phyloP scores from a whole-genome alignment of 2,888 invertebrate genomes.

The Neelides folsomi region DNA sequence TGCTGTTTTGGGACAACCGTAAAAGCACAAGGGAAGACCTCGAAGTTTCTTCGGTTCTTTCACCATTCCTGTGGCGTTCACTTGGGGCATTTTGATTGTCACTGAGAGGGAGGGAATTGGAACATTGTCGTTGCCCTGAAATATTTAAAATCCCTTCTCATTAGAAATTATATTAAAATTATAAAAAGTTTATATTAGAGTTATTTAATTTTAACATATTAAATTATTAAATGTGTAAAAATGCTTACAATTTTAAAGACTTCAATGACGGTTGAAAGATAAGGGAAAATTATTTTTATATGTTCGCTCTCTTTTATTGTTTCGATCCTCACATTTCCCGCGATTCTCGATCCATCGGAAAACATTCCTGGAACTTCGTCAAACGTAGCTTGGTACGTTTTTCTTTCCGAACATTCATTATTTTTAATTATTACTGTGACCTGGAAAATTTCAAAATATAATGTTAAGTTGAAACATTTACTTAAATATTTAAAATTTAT shows the following conservation, averaged over 20 bases:
- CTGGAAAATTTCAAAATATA: constrained; percentile 9
- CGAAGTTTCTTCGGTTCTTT: constrained; percentile 22
- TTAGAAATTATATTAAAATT: background rate
- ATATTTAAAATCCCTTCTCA: background rate
- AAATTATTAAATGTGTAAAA: too few species aligned
- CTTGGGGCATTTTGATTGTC: constrained; percentile 28
- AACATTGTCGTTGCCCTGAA: constrained; percentile 25
- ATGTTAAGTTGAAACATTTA: background rate
- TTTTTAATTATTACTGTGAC: constrained; percentile 32
- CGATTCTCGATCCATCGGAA: constrained; percentile 27
- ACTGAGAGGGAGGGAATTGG: constrained; percentile 31
- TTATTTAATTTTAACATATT: too few species aligned
- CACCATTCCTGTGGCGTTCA: constrained; percentile 17
- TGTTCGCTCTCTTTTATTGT: constrained; percentile 30
- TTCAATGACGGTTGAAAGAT: constrained; percentile 25
- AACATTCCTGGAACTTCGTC: constrained; percentile 33
- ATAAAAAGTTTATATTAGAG: too few species aligned
- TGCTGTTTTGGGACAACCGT: constrained; percentile 31
- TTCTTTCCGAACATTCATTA: constrained; percentile 30
- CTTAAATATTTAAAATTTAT: background rate
- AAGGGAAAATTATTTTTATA: constrained; percentile 31
- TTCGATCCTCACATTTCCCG: constrained; percentile 32
- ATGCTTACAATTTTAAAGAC: constrained; percentile 28
- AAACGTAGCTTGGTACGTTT: constrained; percentile 32
- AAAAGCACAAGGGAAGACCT: constrained; percentile 30